Evolutionary conservation across 2,888 invertebrate genomes (phyloP).

Genomic region (Bursaphelenchus okinawaensis): DNA sequence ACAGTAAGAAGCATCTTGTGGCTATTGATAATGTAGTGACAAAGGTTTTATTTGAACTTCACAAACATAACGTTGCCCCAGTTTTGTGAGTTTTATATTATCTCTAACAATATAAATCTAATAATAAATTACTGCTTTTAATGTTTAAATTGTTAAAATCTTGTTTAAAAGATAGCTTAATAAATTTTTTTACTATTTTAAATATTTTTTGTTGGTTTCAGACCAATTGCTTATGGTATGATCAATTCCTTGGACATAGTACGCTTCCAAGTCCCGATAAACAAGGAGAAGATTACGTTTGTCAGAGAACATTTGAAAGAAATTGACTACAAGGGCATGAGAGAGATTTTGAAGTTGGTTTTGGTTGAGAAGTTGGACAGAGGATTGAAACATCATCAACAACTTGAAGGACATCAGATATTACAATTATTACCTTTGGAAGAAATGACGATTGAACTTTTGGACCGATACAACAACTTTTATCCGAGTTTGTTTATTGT

Average conservation of each 20-base stretch:
- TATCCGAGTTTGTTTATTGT: constrained; percentile 31
- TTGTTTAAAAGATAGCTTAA: too few relatives aligned
- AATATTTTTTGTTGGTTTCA: constrained; percentile 6
- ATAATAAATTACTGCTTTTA: neutral
- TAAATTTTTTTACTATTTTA: constrained; percentile 13
- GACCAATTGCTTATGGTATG: constrained; percentile 1
- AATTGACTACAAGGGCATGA: constrained; percentile 33
- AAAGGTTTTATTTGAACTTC: constrained; percentile 21
- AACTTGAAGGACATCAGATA: constrained; percentile 24
- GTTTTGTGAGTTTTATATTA: constrained; percentile 24
- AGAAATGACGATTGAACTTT: constrained; percentile 27
- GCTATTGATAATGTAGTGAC: constrained; percentile 25
- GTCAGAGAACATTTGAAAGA: constrained; percentile 24
- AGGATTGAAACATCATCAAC: neutral
- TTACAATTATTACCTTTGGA: constrained; percentile 28
- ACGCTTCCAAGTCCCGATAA: constrained; percentile 19
- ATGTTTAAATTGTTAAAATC: neutral
- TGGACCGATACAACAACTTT: constrained; percentile 29
- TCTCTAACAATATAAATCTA: neutral
- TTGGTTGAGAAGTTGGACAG: constrained; percentile 27
- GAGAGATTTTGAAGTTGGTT: constrained; percentile 29
- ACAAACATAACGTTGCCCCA: constrained; percentile 19
- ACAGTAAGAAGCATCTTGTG: constrained; percentile 13
- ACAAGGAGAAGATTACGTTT: constrained; percentile 24
- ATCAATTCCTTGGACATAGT: constrained; percentile 23